Conservation (phyloP, 1,140 invertebrate genomes). For the Bombus cullumanus region DNA sequence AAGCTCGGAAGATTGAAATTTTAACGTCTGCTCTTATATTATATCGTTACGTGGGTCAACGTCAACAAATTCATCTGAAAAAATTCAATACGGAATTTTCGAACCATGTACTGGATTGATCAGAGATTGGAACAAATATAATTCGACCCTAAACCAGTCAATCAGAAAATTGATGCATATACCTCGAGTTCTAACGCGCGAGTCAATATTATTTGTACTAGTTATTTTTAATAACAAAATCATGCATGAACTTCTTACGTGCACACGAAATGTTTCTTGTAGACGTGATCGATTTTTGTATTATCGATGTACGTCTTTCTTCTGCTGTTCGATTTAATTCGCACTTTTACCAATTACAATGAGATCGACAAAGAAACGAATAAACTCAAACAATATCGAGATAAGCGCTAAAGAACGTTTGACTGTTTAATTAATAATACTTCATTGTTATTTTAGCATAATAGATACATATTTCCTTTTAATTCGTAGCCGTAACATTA, state of each 20-base stretch:
- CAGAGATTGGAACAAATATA: not conserved
- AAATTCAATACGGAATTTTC: not conserved
- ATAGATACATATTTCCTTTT: not conserved
- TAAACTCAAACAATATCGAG: not conserved
- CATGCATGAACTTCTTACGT: slow-evolving; percentile 18
- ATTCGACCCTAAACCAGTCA: slow-evolving; percentile 55
- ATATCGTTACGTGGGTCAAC: not conserved
- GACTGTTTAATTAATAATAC: not conserved
- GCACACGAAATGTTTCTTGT: not conserved
- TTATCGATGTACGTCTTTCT: not conserved
- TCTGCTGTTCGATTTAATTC: not conserved
- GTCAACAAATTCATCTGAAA: not conserved
- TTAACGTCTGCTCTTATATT: not conserved
- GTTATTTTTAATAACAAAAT: slow-evolving; percentile 71
- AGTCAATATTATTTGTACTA: slow-evolving; percentile 70
- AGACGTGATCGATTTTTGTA: not conserved
- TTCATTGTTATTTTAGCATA: not conserved
- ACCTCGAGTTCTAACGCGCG: slow-evolving; percentile 66
- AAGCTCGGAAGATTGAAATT: not conserved
- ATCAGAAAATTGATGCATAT: slow-evolving; percentile 56
- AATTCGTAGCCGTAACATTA: not conserved
- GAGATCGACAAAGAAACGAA: not conserved
- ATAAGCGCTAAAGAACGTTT: not conserved
- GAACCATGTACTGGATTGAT: not conserved
- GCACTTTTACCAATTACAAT: not conserved